These are phyloP conservation scores for Chymomyza fuscimana DNA, from an alignment of 2,888 invertebrate species.

Conservation along the genomic window DNA sequence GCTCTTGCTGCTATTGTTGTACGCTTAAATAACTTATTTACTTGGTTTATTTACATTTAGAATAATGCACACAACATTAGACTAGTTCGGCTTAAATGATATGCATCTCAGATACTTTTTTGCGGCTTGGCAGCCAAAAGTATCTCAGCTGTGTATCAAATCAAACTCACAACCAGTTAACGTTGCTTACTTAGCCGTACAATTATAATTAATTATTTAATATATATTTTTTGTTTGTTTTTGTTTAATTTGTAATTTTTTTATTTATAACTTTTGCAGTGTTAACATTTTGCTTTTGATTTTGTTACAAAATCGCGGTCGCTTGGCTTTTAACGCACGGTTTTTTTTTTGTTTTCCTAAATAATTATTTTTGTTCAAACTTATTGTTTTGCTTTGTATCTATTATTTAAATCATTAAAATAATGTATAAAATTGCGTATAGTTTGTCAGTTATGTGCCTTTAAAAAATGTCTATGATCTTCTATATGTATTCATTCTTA, in stretches of 20 bases:
- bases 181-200: slow-evolving; percentile 52
- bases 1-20: slow-evolving; percentile 35
- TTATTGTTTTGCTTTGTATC: slow-evolving; percentile 40
- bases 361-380: slow-evolving; percentile 36
- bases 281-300: slow-evolving; percentile 73
- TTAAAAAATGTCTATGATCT: slow-evolving; percentile 70
- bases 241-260: slow-evolving; percentile 17
- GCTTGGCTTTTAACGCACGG: slow-evolving; percentile 25
- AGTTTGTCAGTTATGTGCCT: slow-evolving; percentile 65
- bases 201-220: slow-evolving; percentile 22
- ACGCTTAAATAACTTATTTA: slow-evolving; percentile 57
- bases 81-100: slow-evolving; percentile 57
- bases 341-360: slow-evolving; percentile 18
- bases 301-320: slow-evolving; percentile 65
- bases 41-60: slow-evolving; percentile 67
- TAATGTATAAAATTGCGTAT: slow-evolving; percentile 69
- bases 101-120: slow-evolving; percentile 47
- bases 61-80: slow-evolving; percentile 74
- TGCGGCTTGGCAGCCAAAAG: slow-evolving; percentile 14
- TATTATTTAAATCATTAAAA: slow-evolving; percentile 60
- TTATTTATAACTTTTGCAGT: slow-evolving; percentile 55
- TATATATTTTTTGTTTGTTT: slow-evolving; percentile 25
- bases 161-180: slow-evolving; percentile 66
- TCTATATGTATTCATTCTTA: slow-evolving; percentile 75
- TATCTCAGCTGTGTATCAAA: slow-evolving; percentile 51